Conservation (phyloP, 2,797 vertebrate genomes). For the Amblyraja radiata region DNA sequence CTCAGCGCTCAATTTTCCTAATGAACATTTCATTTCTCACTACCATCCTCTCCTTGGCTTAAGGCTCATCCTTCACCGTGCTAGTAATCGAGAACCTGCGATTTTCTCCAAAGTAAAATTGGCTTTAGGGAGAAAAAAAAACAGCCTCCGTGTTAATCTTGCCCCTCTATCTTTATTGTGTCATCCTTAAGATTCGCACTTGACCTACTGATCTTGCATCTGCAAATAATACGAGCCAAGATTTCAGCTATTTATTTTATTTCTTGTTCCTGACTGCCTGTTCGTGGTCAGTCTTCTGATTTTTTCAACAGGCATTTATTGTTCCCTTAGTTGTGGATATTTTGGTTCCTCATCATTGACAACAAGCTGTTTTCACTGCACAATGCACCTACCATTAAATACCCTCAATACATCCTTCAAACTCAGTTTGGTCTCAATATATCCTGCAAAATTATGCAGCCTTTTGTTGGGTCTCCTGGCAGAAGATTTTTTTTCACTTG, state of each 20-base stretch:
- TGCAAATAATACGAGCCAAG: background rate
- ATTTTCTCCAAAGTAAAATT: background rate
- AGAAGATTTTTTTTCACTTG: background rate
- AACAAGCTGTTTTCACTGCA: background rate
- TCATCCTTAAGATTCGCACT: background rate
- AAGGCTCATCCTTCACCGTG: background rate
- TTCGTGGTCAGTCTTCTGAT: background rate
- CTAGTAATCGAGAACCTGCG: background rate
- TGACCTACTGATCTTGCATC: no score
- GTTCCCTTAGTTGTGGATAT: background rate
- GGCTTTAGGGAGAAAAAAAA: background rate
- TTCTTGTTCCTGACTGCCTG: background rate
- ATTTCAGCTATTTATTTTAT: background rate
- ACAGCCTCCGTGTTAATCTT: background rate
- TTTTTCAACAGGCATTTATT: no score
- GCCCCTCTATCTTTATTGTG: background rate
- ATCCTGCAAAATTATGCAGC: background rate
- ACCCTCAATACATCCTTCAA: background rate
- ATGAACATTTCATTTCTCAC: constrained; percentile 6
- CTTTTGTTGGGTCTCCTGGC: background rate
- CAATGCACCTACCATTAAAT: background rate
- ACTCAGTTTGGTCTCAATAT: no score
- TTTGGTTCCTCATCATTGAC: background rate
- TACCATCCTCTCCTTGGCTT: background rate
- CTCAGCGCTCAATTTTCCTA: background rate